A percentile compares a stretch with the other conserved stretches of the same genome.
Conservation (phyloP, 2,113 vertebrate genomes). For the Excalfactoria chinensis region DNA sequence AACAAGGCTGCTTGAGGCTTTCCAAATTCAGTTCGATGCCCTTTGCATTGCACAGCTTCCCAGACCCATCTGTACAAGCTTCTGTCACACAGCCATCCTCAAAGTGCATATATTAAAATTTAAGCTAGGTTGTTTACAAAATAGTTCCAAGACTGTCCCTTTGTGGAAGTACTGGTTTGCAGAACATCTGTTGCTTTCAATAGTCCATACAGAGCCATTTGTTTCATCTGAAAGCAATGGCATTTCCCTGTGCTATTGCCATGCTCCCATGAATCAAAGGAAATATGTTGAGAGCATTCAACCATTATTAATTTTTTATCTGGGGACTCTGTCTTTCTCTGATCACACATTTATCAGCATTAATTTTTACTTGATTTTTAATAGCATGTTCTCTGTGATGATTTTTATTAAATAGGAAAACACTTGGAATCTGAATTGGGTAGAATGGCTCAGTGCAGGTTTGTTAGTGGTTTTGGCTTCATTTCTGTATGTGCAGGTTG, state of each 20-base stretch:
- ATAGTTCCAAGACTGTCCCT: constrained; percentile 68
- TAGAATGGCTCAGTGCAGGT: not conserved
- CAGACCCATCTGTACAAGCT: constrained; percentile 44
- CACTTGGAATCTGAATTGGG: not conserved
- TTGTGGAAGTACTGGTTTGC: constrained; percentile 57
- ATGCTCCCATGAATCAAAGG: constrained; percentile 65
- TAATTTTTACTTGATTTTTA: constrained; percentile 55
- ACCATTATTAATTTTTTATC: constrained; percentile 66
- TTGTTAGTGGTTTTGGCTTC: not conserved
- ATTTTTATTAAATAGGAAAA: constrained; percentile 22
- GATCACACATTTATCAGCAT: constrained; percentile 65
- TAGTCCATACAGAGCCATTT: constrained; percentile 64
- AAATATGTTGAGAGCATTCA: constrained; percentile 63
- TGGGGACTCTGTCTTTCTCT: constrained; percentile 47
- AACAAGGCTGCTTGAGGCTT: not conserved
- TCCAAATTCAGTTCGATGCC: constrained; percentile 21
- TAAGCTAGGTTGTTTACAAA: constrained; percentile 67
- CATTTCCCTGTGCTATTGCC: constrained; percentile 54
- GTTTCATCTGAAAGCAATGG: constrained; percentile 64
- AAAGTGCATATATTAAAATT: constrained; percentile 72
- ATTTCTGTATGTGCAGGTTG: not conserved
- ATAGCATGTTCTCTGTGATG: not conserved
- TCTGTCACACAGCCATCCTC: constrained; percentile 57
- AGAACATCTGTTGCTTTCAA: constrained; percentile 70
- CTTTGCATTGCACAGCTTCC: constrained; percentile 42